Evolutionary conservation across 2,888 invertebrate species (phyloP).

Genomic region (Keiferia lycopersicella): DNA sequence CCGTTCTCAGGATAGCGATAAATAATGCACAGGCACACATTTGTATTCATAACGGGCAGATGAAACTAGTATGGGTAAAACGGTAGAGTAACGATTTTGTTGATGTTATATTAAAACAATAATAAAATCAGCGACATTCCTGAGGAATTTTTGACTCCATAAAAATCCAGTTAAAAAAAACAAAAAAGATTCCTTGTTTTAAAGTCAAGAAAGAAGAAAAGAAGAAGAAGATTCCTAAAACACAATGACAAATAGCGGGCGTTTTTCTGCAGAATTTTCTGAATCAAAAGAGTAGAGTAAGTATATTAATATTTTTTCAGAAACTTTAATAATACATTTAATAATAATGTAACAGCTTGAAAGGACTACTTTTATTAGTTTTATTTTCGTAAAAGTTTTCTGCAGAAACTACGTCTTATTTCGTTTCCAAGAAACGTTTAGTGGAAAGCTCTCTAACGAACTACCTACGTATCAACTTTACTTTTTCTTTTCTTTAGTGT

Average conservation of each 20-base stretch:
- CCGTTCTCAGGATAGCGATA: neutral
- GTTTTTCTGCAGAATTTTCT: too few relatives aligned
- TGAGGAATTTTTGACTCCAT: too few relatives aligned
- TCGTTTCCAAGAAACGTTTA: neutral
- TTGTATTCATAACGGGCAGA: neutral
- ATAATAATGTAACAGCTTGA: neutral
- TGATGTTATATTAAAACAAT: too few relatives aligned
- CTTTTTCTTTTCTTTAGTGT: neutral
- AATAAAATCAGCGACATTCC: too few relatives aligned
- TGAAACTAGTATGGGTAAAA: too few relatives aligned
- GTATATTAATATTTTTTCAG: neutral
- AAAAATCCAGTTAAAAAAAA: too few relatives aligned
- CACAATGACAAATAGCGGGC: too few relatives aligned
- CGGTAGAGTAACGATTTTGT: too few relatives aligned
- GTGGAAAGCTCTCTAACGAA: neutral
- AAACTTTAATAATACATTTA: neutral
- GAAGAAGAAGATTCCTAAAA: too few relatives aligned
- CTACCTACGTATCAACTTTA: neutral
- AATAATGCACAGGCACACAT: neutral
- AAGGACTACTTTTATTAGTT: neutral
- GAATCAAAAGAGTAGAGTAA: neutral
- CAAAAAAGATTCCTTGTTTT: too few relatives aligned
- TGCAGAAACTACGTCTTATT: neutral
- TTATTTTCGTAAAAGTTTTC: neutral
- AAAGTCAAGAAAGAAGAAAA: too few relatives aligned